These are phyloP conservation scores for Colistium nudipinnis DNA, from an alignment of 2,113 vertebrate species.

Conservation along the genomic window DNA sequence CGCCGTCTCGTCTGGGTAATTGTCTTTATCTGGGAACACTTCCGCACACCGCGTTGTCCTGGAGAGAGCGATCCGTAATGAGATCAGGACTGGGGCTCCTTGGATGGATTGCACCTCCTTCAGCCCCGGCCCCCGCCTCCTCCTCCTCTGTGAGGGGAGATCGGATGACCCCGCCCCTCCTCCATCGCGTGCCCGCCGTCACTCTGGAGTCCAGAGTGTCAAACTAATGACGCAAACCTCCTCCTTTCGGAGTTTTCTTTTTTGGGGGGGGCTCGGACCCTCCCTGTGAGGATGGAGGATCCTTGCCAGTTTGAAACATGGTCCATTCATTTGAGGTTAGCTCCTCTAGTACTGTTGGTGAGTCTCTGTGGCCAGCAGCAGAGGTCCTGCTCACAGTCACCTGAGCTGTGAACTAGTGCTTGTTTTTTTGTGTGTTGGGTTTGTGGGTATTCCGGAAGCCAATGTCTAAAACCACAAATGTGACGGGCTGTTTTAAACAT, in stretches of 20 bases:
- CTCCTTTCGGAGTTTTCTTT: not conserved
- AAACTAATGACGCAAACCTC: not conserved
- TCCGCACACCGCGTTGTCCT: not conserved
- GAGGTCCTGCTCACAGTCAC: not conserved
- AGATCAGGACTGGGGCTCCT: not conserved
- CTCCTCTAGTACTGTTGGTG: not conserved
- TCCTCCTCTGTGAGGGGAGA: not conserved
- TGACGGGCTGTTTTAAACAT: not conserved
- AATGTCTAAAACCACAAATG: not conserved
- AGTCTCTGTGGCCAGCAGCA: not conserved
- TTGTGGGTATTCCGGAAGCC: not conserved
- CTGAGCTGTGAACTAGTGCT: not conserved
- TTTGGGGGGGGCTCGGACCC: not conserved
- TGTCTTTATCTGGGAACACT: not conserved
- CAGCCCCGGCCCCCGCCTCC: not conserved
- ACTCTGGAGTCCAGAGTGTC: not conserved
- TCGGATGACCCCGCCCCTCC: not conserved
- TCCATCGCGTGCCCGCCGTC: not conserved
- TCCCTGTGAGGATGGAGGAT: not conserved
- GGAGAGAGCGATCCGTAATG: not conserved
- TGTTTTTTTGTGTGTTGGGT: not conserved
- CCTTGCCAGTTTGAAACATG: not conserved
- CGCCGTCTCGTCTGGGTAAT: not conserved
- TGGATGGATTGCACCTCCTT: conserved; percentile 8
- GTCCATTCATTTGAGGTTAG: not conserved